phyloP scores from a whole-genome alignment of 2,888 invertebrate genomes.

The Crocallis elinguaria region DNA sequence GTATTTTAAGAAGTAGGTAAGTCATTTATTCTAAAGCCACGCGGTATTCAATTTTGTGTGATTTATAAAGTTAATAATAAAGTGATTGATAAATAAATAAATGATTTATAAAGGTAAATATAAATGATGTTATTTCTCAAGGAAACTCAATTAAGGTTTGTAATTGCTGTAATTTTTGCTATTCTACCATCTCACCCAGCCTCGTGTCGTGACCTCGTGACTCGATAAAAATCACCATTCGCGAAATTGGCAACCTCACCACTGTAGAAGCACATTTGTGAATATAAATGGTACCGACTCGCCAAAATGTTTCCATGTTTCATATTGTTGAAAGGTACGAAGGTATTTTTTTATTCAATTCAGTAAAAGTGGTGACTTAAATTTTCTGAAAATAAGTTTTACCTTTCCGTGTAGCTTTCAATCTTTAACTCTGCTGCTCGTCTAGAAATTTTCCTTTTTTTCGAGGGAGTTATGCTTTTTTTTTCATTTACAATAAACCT shows the following conservation, averaged over 20 bases:
- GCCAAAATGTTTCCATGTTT: not conserved
- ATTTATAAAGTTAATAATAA: no score
- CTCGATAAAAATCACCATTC: conserved; percentile 43
- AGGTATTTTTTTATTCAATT: not conserved
- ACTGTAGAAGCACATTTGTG: not conserved
- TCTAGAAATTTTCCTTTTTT: not conserved
- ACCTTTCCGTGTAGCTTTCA: not conserved
- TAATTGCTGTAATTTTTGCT: conserved; percentile 4
- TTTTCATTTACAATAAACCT: no score
- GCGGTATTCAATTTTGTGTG: no score
- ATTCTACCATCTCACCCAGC: not conserved
- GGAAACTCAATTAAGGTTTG: not conserved
- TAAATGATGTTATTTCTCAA: not conserved
- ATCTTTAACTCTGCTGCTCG: not conserved
- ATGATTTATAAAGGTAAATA: no score
- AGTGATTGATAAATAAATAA: no score
- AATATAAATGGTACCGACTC: not conserved
- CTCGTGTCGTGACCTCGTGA: conserved; percentile 7
- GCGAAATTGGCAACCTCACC: conserved; percentile 36
- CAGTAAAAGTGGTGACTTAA: no score
- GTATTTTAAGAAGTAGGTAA: no score
- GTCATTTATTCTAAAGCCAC: no score
- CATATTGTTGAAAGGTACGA: not conserved
- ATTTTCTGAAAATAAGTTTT: not conserved
- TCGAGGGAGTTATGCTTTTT: not conserved